Evolutionary conservation across 2,113 vertebrate genomes (phyloP), one percentile per base, ranked within the genome.

Genomic region (Callospermophilus lateralis): DNA sequence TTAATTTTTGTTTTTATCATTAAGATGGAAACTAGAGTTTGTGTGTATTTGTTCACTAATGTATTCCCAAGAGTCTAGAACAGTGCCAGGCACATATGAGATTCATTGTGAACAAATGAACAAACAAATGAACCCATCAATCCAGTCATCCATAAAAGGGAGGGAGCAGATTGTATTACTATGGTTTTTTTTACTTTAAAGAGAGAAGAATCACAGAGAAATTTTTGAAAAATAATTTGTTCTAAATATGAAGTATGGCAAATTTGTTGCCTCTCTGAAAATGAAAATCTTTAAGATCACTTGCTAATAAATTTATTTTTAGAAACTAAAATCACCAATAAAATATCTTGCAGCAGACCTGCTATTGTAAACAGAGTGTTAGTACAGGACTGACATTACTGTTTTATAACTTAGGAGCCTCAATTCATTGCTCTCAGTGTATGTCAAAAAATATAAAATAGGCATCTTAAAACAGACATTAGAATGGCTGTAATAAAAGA

Each of bases 151-250:
- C 84, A 61, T 0, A 88, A 30, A 6, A 37, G 45, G 32, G 17
- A 81, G 15, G n/a, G 76, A 91, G n/a, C 39, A 84, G n/a, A 78
- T 68, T 24, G 9, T 70, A 70, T 26, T 39, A 48, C 15, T 42
- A 45, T 0, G 13, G n/a, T n/a, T 61, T 48, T 12, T 58, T 84
- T 32, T 1, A 80, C 24, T 72, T 65, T 37, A 67, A 89, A 84
- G 28, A 17, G 89, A 5, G 48, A 61, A 63, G 37, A 93, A 74
- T n/a, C 22, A 81, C 10, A 63, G 20, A 81, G 20, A 58, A 8
- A 55, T 67, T 34, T 67, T 96, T 79, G 53, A 24, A 89, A 72
- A 86, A 68, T 70, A 67, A 78, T 42, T 79, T 96, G 48, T 93
- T 45, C n/a, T 42, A 79, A 90, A 84, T 88, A 68, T 32, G 19